Evolutionary conservation across 2,888 invertebrate genomes (phyloP).

Genomic region (Oxyteleia sp.): DNA sequence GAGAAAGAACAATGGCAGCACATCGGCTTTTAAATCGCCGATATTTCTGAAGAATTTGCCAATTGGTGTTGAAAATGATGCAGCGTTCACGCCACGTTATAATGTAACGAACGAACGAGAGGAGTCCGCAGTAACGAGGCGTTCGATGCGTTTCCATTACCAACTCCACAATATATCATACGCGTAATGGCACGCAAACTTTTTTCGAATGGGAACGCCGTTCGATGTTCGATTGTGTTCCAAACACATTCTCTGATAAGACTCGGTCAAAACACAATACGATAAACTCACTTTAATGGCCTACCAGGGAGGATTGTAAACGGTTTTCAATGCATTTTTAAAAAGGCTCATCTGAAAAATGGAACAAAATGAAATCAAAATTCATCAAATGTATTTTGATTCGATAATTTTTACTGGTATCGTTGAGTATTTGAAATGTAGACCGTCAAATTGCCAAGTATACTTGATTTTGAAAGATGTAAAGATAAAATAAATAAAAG

Average conservation of each 20-base stretch:
- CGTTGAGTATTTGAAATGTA: too few relatives aligned
- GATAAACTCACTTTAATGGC: conserved; percentile 28
- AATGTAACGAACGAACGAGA: conserved; percentile 45
- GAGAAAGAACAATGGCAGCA: too few relatives aligned
- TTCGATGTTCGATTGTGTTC: conserved; percentile 45
- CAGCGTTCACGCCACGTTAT: conserved; percentile 31
- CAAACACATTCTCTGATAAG: conserved; percentile 35
- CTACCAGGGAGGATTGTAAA: neutral
- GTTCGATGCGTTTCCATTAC: conserved; percentile 51
- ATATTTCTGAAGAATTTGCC: conserved; percentile 25
- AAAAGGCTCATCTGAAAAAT: too few relatives aligned
- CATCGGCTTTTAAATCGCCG: neutral
- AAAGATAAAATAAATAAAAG: too few relatives aligned
- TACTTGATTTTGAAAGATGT: too few relatives aligned
- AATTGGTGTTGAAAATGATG: conserved; percentile 48
- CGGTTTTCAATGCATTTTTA: neutral
- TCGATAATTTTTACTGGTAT: too few relatives aligned
- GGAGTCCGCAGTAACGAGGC: conserved; percentile 61
- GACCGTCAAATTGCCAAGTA: too few relatives aligned
- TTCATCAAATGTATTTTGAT: too few relatives aligned
- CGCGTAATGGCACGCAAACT: conserved; percentile 49
- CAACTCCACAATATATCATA: conserved; percentile 57
- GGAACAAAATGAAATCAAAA: too few relatives aligned
- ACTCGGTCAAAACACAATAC: conserved; percentile 24
- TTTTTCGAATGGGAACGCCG: conserved; percentile 43